These are phyloP conservation scores for Meiosimyza platycephala DNA, from an alignment of 2,888 invertebrate species.

Conservation along the genomic window DNA sequence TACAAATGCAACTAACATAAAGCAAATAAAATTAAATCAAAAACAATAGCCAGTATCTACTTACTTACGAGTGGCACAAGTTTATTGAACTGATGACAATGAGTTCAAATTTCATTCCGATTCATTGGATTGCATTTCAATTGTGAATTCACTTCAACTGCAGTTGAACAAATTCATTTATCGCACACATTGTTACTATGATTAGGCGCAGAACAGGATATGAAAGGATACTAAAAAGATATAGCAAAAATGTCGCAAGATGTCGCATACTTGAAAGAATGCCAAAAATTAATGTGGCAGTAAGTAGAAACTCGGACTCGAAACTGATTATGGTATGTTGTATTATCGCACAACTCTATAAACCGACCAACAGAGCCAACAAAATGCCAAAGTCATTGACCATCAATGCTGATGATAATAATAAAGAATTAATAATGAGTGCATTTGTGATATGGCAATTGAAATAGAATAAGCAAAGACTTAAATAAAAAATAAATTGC, in stretches of 20 bases:
- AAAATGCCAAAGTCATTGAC: no score
- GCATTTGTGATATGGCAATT: no score
- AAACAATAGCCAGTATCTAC: constrained; percentile 13
- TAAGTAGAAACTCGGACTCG: no score
- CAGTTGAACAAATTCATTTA: constrained; percentile 31
- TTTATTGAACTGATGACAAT: no score
- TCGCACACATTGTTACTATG: constrained; percentile 15
- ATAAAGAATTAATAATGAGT: no score
- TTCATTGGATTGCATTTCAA: constrained; percentile 18
- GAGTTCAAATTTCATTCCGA: constrained; percentile 10
- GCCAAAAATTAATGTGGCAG: constrained; percentile 26
- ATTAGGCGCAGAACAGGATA: no score
- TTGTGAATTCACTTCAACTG: constrained; percentile 16
- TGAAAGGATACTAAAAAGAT: constrained; percentile 5
- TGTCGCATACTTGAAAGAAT: constrained; percentile 29
- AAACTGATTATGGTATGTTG: no score
- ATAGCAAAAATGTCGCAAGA: constrained; percentile 35
- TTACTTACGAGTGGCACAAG: constrained; percentile 4
- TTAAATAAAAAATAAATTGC: no score
- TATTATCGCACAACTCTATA: no score
- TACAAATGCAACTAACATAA: constrained; percentile 4
- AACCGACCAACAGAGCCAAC: no score
- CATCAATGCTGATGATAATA: no score
- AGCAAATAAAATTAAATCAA: constrained; percentile 25
- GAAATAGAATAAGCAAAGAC: no score